Conservation (phyloP, 2,113 vertebrate species). For the Pygoscelis antarcticus region DNA sequence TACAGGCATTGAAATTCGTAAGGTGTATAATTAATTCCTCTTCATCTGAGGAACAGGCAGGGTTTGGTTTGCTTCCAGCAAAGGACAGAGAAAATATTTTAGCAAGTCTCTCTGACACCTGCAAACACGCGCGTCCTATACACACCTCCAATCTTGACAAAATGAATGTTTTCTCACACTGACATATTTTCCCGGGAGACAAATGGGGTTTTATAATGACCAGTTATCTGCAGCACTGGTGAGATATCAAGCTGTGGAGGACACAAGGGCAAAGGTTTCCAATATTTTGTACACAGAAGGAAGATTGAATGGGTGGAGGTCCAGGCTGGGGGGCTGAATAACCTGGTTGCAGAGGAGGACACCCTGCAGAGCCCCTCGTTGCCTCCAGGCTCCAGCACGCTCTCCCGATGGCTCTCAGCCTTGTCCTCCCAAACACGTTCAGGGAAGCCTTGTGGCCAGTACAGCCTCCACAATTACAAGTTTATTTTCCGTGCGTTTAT, state of each 20-base stretch:
- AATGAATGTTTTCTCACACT: neutral
- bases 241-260: neutral
- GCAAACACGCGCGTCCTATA: accelerated
- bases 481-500: neutral
- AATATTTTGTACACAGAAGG: neutral
- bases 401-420: neutral
- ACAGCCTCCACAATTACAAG: neutral
- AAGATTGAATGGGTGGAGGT: neutral
- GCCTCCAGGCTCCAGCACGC: neutral
- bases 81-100: neutral
- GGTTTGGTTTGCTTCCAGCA: neutral
- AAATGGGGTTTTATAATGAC: neutral
- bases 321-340: neutral
- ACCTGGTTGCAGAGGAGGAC: neutral
- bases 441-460: neutral
- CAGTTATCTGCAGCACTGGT: neutral
- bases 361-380: neutral
- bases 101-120: neutral
- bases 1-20: neutral
- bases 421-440: neutral
- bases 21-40: neutral
- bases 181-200: neutral
- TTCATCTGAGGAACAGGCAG: neutral
- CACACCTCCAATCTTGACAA: neutral
- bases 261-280: neutral